These are phyloP conservation scores for Saguinus midas DNA, from an alignment of 2,113 vertebrate species.

Conservation along the genomic window DNA sequence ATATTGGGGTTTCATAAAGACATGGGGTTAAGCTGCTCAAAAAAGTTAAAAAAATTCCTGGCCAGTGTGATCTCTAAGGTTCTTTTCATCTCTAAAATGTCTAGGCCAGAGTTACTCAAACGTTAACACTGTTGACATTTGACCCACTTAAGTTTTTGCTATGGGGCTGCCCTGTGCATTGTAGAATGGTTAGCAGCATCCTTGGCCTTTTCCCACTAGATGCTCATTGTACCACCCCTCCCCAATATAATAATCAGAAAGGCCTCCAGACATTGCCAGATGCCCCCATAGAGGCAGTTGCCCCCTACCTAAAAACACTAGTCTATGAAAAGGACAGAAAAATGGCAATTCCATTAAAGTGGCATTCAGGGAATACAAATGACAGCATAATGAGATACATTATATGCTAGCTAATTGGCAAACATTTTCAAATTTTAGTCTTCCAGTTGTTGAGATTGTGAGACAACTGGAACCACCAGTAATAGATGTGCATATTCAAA, in stretches of 20 bases:
- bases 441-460: neutral
- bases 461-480: neutral
- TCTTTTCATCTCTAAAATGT: neutral
- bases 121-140: neutral
- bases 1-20: neutral
- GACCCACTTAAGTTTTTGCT: neutral
- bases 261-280: neutral
- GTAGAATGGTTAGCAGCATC: neutral
- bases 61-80: neutral
- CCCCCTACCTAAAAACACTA: neutral
- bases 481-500: neutral
- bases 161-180: neutral
- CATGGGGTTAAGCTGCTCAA: neutral
- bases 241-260: neutral
- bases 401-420: neutral
- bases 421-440: neutral
- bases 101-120: neutral
- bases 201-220: neutral
- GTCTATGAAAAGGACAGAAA: neutral
- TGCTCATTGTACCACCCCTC: neutral
- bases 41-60: neutral
- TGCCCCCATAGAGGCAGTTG: neutral
- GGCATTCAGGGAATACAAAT: neutral
- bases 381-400: neutral
- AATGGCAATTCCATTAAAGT: neutral